Percentiles rank a stretch among this genome's conserved stretches.
Evolutionary conservation across 1,140 invertebrate genomes (phyloP).

Genomic region (Heliconius hermathena): DNA sequence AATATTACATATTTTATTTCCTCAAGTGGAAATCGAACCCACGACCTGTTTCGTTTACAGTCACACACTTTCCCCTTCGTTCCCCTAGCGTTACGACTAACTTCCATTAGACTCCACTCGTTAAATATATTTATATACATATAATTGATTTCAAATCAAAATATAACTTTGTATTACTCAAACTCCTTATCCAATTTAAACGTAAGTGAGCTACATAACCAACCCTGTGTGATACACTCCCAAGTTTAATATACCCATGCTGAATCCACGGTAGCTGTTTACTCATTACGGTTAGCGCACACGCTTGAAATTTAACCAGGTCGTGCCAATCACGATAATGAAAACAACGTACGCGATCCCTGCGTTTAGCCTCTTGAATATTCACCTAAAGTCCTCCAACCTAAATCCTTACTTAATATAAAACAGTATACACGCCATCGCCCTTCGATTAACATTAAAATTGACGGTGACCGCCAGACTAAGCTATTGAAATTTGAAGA

Average conservation of each 20-base stretch:
- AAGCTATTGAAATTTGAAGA: conserved; percentile 12
- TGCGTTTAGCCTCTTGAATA: conserved; percentile 69
- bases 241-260: conserved; percentile 19
- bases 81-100: too few relatives aligned
- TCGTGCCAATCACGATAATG: conserved; percentile 75
- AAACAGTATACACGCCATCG: conserved; percentile 53
- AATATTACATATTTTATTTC: too few relatives aligned
- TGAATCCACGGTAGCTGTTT: conserved; percentile 32
- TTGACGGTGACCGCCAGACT: conserved; percentile 39
- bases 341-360: conserved; percentile 69
- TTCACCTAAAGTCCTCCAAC: conserved; percentile 48
- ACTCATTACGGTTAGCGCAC: conserved; percentile 41
- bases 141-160: neutral
- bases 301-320: conserved; percentile 64
- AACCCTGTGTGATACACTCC: neutral
- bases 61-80: too few relatives aligned
- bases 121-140: neutral
- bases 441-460: conserved; percentile 48
- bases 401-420: conserved; percentile 72
- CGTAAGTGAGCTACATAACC: neutral
- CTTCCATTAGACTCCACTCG: too few relatives aligned
- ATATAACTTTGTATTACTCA: neutral
- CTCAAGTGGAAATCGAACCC: too few relatives aligned
- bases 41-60: too few relatives aligned
- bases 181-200: neutral